Evolutionary conservation across 2,888 invertebrate species (phyloP).

Genomic region (Gonocerus acuteangulatus): DNA sequence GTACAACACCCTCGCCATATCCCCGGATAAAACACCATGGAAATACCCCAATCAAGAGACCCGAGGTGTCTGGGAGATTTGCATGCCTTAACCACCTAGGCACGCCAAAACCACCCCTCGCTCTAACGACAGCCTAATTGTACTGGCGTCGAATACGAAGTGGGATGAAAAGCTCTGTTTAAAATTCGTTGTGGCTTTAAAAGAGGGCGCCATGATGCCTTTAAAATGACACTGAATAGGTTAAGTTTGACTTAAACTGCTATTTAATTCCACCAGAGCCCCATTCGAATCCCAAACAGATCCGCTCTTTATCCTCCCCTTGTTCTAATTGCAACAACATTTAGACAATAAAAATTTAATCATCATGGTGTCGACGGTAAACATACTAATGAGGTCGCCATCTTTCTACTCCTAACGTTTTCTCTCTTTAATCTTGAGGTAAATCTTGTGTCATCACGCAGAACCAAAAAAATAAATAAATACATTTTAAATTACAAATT

Average conservation of each 20-base stretch:
- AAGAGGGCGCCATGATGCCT: conserved; percentile 24
- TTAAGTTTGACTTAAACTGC: conserved; percentile 23
- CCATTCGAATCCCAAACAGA: conserved; percentile 14
- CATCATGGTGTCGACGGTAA: neutral
- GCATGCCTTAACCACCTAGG: conserved; percentile 7
- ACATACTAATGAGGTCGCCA: no score
- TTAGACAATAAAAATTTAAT: neutral
- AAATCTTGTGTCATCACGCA: no score
- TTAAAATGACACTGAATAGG: conserved; percentile 24
- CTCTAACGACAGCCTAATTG: conserved; percentile 19
- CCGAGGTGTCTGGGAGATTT: conserved; percentile 1
- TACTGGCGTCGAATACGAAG: conserved; percentile 21
- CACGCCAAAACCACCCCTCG: neutral
- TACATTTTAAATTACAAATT: no score
- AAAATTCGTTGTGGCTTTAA: conserved; percentile 23
- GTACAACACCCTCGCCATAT: neutral
- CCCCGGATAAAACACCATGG: conserved; percentile 20
- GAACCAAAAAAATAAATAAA: no score
- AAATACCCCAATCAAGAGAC: conserved; percentile 20
- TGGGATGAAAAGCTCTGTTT: conserved; percentile 17
- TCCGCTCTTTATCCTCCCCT: neutral
- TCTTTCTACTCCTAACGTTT: no score
- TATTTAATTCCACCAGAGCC: conserved; percentile 11
- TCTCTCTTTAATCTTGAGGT: no score
- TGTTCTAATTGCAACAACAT: neutral